Evolutionary conservation across 2,888 invertebrate species (phyloP), one percentile per base, ranked within the genome.

Genomic region (Pterobdella sp.): DNA sequence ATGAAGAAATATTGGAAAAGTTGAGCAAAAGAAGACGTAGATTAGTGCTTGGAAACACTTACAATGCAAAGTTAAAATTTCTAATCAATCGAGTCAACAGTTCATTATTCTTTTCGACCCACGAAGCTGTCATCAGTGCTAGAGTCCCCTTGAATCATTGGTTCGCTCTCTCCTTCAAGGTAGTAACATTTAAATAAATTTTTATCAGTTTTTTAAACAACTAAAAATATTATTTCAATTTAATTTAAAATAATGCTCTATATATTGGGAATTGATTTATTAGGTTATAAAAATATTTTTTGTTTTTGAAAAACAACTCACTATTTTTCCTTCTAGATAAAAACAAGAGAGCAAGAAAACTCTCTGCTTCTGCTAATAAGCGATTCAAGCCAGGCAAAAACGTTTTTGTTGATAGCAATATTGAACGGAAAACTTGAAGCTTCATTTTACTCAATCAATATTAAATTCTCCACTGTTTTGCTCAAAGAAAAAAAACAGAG

Each of bases 1-100:
- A 56, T 4, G n/a, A 22, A 56, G 42, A 7, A 18, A 56, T 18
- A 22, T n/a, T 18, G n/a, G 60, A 56, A 22, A 56, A 22, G 60
- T 26, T 56, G 60, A n/a, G 26, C 18, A 56, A 26, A 4, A 56
- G n/a, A 22, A 18, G 4, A 7, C 7, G n/a, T 22, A 56, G 60
- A 56, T 22, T 56, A 22, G 60, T 56, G 26, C n/a, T 56, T 3
- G 60, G 60, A 56, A 56, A 56, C n/a, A 26, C 60, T 14, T 56
- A 56, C n/a, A 56, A 22, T 26, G 60, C 60, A 56, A 26, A 56
- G 14, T 56, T 56, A 3, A 56, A 56, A 26, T 4, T 56, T 22
- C 60, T 26, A 56, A 26, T 56, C 60, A 56, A 26, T 56, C 60
- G 60, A 56, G 60, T 56, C n/a, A 56, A 26, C 60, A 4, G 26